Evolutionary conservation across 2,888 invertebrate genomes (phyloP).

Genomic region (Loripinus fragilis): DNA sequence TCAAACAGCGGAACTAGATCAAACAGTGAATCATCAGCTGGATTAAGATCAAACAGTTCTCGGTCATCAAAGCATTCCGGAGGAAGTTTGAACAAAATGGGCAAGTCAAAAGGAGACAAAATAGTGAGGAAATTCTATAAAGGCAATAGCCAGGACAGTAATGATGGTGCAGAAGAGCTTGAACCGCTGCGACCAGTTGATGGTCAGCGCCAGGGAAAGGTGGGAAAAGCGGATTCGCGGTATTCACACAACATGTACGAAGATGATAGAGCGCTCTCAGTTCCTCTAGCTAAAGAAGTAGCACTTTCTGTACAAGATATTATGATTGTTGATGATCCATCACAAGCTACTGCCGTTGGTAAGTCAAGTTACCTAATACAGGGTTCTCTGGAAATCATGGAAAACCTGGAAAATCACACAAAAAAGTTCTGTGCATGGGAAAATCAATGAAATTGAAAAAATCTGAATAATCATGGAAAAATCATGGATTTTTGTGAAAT

Average conservation of each 20-base stretch:
- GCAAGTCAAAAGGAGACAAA: slow-evolving; percentile 40
- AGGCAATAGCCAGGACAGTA: slow-evolving; percentile 30
- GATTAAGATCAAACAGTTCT: background rate
- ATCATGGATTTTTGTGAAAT: no score
- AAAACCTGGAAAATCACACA: no score
- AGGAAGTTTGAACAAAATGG: background rate
- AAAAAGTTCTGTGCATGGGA: no score
- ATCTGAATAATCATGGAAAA: no score
- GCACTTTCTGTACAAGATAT: slow-evolving; percentile 56
- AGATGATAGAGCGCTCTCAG: background rate
- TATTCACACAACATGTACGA: background rate
- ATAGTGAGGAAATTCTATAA: slow-evolving; percentile 31
- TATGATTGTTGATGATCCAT: slow-evolving; percentile 39
- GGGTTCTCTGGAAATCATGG: no score
- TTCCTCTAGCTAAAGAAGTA: slow-evolving; percentile 21
- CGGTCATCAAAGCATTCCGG: background rate
- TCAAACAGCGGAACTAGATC: background rate
- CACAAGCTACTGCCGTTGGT: slow-evolving; percentile 24
- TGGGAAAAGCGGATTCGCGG: slow-evolving; percentile 5
- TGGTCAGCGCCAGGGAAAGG: slow-evolving; percentile 5
- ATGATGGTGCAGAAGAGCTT: slow-evolving; percentile 39
- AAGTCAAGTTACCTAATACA: no score
- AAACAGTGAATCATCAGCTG: background rate
- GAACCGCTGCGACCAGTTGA: slow-evolving; percentile 37
- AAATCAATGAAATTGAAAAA: no score